Percentiles rank a stretch among this genome's conserved stretches.
phyloP scores from a whole-genome alignment of 1,140 invertebrate species.

The Musca domestica region DNA sequence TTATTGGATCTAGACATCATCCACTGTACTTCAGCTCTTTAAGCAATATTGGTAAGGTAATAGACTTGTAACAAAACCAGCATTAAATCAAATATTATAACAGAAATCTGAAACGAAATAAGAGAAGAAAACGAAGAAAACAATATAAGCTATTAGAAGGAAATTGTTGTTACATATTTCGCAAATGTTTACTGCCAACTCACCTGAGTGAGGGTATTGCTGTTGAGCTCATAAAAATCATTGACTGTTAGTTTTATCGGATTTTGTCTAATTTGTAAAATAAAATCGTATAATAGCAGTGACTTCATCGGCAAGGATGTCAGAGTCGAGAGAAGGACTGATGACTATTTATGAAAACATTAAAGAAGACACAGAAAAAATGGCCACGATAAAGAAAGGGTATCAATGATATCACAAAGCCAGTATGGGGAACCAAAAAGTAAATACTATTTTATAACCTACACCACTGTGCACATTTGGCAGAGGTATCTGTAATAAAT shows the following conservation, averaged over 20 bases:
- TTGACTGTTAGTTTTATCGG: constrained; percentile 35
- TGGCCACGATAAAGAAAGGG: no score
- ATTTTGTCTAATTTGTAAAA: constrained; percentile 41
- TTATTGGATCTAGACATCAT: no score
- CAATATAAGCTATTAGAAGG: no score
- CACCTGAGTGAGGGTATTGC: constrained; percentile 34
- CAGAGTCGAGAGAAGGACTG: not conserved
- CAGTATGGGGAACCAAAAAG: no score
- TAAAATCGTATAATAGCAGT: constrained; percentile 30
- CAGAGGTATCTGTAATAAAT: no score
- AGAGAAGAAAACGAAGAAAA: no score
- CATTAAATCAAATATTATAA: constrained; percentile 38
- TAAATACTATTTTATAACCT: no score
- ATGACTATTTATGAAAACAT: not conserved
- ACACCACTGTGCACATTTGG: no score
- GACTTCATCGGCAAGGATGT: not conserved
- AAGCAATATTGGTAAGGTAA: constrained; percentile 24
- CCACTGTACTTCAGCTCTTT: no score
- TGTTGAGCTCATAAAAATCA: constrained; percentile 39
- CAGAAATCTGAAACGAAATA: constrained; percentile 32
- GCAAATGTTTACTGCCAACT: not conserved
- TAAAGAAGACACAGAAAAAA: no score
- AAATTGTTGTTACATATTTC: no score
- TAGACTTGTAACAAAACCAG: constrained; percentile 40
- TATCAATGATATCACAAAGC: no score